Base-by-base conservation (phyloP, 2,888 invertebrate species). In the Cylloceria caligata region DNA sequence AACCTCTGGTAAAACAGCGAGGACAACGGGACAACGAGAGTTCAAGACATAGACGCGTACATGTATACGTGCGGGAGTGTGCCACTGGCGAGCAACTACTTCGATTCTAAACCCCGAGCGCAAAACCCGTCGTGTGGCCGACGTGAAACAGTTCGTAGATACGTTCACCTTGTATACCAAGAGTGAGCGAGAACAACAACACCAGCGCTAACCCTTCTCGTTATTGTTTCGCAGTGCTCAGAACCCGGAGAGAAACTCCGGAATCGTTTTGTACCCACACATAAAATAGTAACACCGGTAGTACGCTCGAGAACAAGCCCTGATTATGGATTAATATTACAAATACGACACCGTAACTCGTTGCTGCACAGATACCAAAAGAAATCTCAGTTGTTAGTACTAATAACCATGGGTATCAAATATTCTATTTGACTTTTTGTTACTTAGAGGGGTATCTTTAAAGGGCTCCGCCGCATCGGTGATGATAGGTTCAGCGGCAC, bases 41-140 rank as follows among this genome's bases (percentile, higher is more conserved):
- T 39, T 36, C 34, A 4, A 24, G 36, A 34, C 16, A 68, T 13
- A 36, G 30, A 24, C 5, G 45, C 11, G 36, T 68, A 19, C 30
- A 6, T 34, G 47, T 67, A 9, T 34, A 34, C 24, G 11, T 2
- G 11, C 0, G 21, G 47, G n/a, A 4, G 45, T 60, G 67, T 74
- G 47, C 68, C 83, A 85, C 77, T 82, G 74, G 83, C 69, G 72
- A n/a, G 34, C 85, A 87, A 88, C 88, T 87, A 87, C 88, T 89
- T 88, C 86, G 87, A 87, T 88, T 87, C 83, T 73, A 84, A 83
- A 86, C 80, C n/a, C 80, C 60, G 45, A 74, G 84, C 87, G 77
- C 86, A 85, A 86, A 86, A 86, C 86, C 24, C 83, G 68, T 72
- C 24, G 60, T 73, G 77, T 47, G 64, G 74, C 62, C 62, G 65